Conservation (phyloP, 2,888 invertebrate genomes). For the Creontiades dilutus region DNA sequence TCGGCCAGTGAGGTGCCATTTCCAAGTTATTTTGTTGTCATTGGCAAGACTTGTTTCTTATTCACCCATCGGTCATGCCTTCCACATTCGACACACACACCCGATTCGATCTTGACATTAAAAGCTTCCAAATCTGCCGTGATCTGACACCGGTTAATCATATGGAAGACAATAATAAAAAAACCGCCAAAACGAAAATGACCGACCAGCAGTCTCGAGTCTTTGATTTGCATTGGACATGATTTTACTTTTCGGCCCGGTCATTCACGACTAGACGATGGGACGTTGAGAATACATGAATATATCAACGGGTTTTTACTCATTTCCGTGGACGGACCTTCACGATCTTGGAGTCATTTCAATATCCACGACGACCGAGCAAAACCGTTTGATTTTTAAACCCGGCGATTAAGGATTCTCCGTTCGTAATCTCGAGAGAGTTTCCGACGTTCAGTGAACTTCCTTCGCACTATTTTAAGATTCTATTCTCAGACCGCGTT, state of each 20-base stretch:
- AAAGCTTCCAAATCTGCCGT: not conserved
- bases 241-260: slow-evolving; percentile 22
- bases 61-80: too few species aligned
- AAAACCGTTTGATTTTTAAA: slow-evolving; percentile 6
- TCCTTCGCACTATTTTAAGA: slow-evolving; percentile 35
- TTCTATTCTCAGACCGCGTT: not conserved
- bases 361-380: not conserved
- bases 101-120: not conserved
- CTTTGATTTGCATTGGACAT: slow-evolving; percentile 17
- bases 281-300: slow-evolving; percentile 14
- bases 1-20: too few species aligned
- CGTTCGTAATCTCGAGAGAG: not conserved
- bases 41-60: too few species aligned
- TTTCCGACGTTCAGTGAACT: slow-evolving; percentile 4
- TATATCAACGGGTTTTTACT: slow-evolving; percentile 17
- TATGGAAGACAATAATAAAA: not conserved
- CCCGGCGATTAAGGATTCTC: slow-evolving; percentile 5
- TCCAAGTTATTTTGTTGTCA: too few species aligned
- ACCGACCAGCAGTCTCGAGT: not conserved
- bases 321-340: slow-evolving; percentile 8
- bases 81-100: not conserved
- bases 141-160: not conserved
- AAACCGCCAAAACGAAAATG: not conserved
- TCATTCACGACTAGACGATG: slow-evolving; percentile 32
- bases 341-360: slow-evolving; percentile 12